Evolutionary conservation across 1,140 invertebrate genomes (phyloP), one percentile per base, ranked within the genome.

Genomic region (Odontomachus brunneus): DNA sequence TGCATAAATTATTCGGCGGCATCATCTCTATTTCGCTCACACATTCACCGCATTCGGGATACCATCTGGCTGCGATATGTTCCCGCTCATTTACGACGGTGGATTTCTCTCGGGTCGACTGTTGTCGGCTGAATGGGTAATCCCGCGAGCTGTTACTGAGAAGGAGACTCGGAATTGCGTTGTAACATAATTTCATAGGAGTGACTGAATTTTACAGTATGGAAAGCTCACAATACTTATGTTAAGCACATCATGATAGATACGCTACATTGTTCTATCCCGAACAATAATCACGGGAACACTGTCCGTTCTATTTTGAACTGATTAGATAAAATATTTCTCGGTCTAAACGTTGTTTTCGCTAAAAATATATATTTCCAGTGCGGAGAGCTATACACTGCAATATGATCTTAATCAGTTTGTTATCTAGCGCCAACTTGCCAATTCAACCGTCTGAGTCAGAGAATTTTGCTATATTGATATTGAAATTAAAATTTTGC

Each of bases 161-260:
- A 81, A 81, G 59, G 55, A 66, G 63, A 73, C 55, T n/a, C n/a
- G n/a, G n/a, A n/a, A n/a, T n/a, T n/a, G n/a, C n/a, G n/a, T n/a
- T 60, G 74, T 80, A 80, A 84, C 82, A 73, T 51, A 66, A 85
- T 24, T 75, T 66, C 55, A 24, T 74, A 86, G 74, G 82, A 86
- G 82, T 73, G 84, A 74, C 62, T 49, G 65, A 65, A n/a, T n/a
- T n/a, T n/a, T n/a, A n/a, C n/a, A n/a, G n/a, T n/a, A n/a, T n/a
- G n/a, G n/a, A n/a, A n/a, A 72, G 24, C 51, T 78, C 80, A 66
- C 67, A 53, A 44, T 74, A 57, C 59, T 38, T 24, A 63, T 38
- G 57, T 14, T 74, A 19, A 69, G 73, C 22, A 24, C 49, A 7
- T 57, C n/a, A n/a, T 4, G 17, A 53, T 51, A 26, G 19, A 1